These are phyloP conservation scores for Polydrusus tereticollis DNA, from an alignment of 2,888 invertebrate genomes.

Conservation along the genomic window DNA sequence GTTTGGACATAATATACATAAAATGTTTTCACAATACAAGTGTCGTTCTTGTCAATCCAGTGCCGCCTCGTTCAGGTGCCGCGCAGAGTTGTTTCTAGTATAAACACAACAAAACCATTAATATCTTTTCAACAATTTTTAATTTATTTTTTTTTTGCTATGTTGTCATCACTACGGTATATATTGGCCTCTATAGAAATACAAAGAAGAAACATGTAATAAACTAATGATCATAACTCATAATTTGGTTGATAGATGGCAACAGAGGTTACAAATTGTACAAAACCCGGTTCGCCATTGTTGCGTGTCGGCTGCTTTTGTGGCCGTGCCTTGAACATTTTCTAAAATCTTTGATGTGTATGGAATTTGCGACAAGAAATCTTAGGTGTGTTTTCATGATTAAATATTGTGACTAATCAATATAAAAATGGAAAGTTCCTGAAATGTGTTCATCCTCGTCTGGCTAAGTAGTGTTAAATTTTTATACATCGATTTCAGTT, in stretches of 20 bases:
- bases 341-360: slow-evolving; percentile 58
- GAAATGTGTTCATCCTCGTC: slow-evolving; percentile 45
- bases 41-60: no score
- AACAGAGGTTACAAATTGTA: slow-evolving; percentile 58
- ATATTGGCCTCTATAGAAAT: no score
- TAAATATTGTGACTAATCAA: slow-evolving; percentile 7
- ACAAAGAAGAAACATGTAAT: neutral
- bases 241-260: slow-evolving; percentile 61
- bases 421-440: neutral
- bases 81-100: no score
- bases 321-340: slow-evolving; percentile 63
- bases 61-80: no score
- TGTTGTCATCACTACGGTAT: no score
- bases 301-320: slow-evolving; percentile 65
- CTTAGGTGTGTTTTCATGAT: slow-evolving; percentile 58
- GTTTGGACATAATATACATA: no score
- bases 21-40: no score
- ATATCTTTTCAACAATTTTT: no score
- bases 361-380: slow-evolving; percentile 46
- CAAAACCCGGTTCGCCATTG: slow-evolving; percentile 68
- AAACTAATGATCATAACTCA: slow-evolving; percentile 23
- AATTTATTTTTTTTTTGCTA: no score
- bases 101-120: no score
- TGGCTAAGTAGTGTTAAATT: slow-evolving; percentile 43
- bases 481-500: slow-evolving; percentile 63